Conservation (phyloP, 2,113 vertebrate genomes). For the Megalops atlanticus region DNA sequence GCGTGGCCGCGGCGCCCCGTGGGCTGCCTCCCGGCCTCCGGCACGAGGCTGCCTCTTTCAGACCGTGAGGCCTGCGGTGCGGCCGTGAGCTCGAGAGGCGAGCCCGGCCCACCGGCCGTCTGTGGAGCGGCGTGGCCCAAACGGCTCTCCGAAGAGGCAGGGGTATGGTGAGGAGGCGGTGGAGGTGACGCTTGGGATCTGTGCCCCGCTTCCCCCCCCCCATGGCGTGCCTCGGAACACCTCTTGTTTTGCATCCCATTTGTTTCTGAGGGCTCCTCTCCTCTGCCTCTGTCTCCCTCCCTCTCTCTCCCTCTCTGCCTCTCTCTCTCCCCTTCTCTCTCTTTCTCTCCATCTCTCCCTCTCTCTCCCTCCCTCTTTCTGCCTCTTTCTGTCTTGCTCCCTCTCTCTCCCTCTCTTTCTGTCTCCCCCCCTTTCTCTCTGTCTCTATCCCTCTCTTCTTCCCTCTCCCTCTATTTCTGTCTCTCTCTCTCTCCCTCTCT, state of each 20-base stretch:
- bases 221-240: no score
- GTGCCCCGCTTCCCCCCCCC: background rate
- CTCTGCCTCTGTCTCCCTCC: background rate
- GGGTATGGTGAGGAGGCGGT: no score
- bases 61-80: background rate
- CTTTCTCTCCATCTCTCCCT: background rate
- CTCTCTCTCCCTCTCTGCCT: no score
- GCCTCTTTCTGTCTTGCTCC: background rate
- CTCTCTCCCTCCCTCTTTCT: no score
- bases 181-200: no score
- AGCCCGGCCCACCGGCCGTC: background rate
- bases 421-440: background rate
- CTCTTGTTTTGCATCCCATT: constrained; percentile 10
- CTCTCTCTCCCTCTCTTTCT: background rate
- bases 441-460: no score
- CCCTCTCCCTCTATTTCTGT: background rate
- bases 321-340: background rate
- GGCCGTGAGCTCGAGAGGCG: background rate
- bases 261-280: background rate
- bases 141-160: no score
- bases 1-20: background rate
- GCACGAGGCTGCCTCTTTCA: no score
- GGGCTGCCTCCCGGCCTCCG: no score
- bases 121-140: no score
- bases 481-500: constrained; percentile 13